Percentiles rank a stretch among this genome's conserved stretches.
Evolutionary conservation across 2,888 invertebrate genomes (phyloP).

Genomic region (Chalcis sispes): DNA sequence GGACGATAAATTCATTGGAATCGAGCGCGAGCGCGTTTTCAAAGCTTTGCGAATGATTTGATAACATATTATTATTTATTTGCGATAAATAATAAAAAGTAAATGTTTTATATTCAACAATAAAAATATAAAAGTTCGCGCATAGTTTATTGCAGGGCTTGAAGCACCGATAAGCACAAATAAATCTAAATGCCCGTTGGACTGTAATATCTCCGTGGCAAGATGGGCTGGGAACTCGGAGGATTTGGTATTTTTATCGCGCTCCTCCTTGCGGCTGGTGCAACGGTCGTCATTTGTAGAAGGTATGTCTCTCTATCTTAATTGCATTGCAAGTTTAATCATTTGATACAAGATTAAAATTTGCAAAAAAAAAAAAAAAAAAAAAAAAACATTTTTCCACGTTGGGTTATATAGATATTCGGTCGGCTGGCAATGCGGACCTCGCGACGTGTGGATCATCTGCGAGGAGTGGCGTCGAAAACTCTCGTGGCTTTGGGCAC

Average conservation of each 20-base stretch:
- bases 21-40: no score
- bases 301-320: constrained; percentile 67
- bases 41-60: no score
- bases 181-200: background rate
- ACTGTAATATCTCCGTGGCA: background rate
- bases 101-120: no score
- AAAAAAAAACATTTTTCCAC: no score
- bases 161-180: background rate
- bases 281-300: constrained; percentile 67
- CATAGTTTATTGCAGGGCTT: background rate
- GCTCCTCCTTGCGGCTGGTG: constrained; percentile 66
- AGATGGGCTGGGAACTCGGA: constrained; percentile 71
- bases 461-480: constrained; percentile 74
- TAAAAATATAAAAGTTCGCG: no score
- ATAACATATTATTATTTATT: no score
- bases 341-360: no score
- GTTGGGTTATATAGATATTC: constrained; percentile 66
- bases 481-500: constrained; percentile 74
- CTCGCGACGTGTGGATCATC: constrained; percentile 71
- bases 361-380: no score
- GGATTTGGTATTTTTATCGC: constrained; percentile 68
- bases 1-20: no score
- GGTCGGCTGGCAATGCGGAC: constrained; percentile 70
- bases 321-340: no score
- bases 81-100: no score